Evolutionary conservation across 1,140 invertebrate species (phyloP).

Genomic region (Lucilia sericata): DNA sequence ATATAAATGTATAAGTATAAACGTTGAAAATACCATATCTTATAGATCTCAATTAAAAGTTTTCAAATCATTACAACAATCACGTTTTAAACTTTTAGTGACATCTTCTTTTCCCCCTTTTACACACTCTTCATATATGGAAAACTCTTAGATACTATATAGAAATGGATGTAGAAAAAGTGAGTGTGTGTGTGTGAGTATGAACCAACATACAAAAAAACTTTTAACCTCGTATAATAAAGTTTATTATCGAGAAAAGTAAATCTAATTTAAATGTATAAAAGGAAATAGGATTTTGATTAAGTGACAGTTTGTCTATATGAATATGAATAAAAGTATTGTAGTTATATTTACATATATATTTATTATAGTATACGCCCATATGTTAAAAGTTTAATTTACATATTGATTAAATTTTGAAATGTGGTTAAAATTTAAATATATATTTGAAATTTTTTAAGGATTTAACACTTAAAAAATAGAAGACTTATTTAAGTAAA

Average conservation of each 20-base stretch:
- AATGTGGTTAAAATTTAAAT: no score
- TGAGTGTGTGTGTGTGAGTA: background rate
- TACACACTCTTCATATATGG: background rate
- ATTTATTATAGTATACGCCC: background rate
- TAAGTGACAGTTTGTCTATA: slow-evolving; percentile 16
- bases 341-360: background rate
- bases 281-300: slow-evolving; percentile 27
- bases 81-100: slow-evolving; percentile 27
- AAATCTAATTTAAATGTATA: slow-evolving; percentile 25
- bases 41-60: slow-evolving; percentile 44
- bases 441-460: no score
- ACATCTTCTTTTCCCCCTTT: background rate
- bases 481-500: no score
- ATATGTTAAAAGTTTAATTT: slow-evolving; percentile 13
- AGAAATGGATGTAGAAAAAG: background rate
- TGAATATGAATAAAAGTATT: background rate
- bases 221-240: slow-evolving; percentile 7
- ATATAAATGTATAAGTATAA: background rate
- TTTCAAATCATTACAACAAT: slow-evolving; percentile 43
- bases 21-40: background rate
- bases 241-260: slow-evolving; percentile 21
- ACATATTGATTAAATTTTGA: background rate
- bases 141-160: background rate
- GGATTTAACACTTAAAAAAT: no score
- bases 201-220: background rate